These are phyloP conservation scores for Drosophila mercatorum DNA, from an alignment of 2,888 invertebrate species.

Conservation along the genomic window DNA sequence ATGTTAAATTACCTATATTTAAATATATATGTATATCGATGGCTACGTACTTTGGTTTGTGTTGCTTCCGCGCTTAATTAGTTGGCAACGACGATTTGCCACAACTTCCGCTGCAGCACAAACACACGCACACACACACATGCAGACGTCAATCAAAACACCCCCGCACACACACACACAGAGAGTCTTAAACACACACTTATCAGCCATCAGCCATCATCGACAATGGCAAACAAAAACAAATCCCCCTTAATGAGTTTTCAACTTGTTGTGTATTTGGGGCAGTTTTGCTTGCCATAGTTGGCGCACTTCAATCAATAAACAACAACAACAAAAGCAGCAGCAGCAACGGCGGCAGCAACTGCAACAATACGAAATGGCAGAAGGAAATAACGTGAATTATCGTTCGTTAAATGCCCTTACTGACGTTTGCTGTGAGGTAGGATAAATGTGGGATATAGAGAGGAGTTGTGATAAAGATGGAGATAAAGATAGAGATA, in stretches of 20 bases:
- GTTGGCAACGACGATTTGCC: conserved; percentile 54
- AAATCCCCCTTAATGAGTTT: conserved; percentile 58
- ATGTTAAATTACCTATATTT: neutral
- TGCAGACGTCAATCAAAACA: conserved; percentile 40
- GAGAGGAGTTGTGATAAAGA: neutral
- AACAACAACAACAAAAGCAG: conserved; percentile 37
- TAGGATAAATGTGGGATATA: too few relatives aligned
- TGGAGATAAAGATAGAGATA: too few relatives aligned
- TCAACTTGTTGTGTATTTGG: conserved; percentile 76
- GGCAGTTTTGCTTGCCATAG: conserved; percentile 56
- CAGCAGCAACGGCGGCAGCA: conserved; percentile 8
- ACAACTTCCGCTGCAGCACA: conserved; percentile 65
- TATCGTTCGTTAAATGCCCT: conserved; percentile 8
- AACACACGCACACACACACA: conserved; percentile 11
- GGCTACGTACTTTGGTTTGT: conserved; percentile 13
- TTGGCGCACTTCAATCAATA: conserved; percentile 75
- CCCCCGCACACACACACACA: conserved; percentile 22
- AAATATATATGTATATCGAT: neutral
- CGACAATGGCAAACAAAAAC: conserved; percentile 57
- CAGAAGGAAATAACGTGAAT: conserved; percentile 20
- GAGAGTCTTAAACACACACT: conserved; percentile 26
- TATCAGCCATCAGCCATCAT: conserved; percentile 45
- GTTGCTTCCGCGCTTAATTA: conserved; percentile 61
- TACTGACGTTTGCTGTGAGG: neutral
- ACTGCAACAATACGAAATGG: conserved; percentile 42